Base-by-base conservation (phyloP, 1,140 invertebrate species). In the Tetragonula clypearis region DNA sequence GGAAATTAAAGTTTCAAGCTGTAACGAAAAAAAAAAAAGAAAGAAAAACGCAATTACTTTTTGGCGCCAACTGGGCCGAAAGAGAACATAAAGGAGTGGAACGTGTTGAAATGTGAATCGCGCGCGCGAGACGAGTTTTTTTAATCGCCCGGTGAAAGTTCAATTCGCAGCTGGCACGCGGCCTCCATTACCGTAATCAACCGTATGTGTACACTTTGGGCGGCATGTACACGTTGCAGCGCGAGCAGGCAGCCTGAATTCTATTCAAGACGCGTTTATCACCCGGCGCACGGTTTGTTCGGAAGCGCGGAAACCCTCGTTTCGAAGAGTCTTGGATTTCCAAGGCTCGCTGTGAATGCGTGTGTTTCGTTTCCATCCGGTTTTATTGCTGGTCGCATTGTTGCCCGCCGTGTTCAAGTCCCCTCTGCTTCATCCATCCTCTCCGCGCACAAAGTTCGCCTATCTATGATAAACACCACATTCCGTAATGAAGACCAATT, bases 181-280 rank as follows among this genome's bases (percentile, higher is more conserved):
- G 49, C 49, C 14, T 72, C 82, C 82, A 84, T 84, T 84, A 84
- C 56, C 75, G 56, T 84, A 72, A 83, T 83, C 74, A 79, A 69
- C 41, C 21, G 23, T n/a, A 8, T n/a, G 60, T n/a, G 30, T 69
- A 69, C 21, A 69, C 17, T 12, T 1, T 14, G 15, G 4, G 1
- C 71, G 71, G 60, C 19, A 30, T 30, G 30, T 30, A 30, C 30
- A 21, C 41, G 55, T 56, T n/a, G 60, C 15, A 30, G 49, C 69
- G 2, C 55, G 75, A 23, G 30, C 30, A 30, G 53, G 75, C n/a
- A 83, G 49, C 65, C 65, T 58, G 65, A 60, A 79, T 84, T 84
- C 82, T 56, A 79, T 84, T 79, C 66, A 72, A 79, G 82, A 55
- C 75, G 26, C 30, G 60, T 78, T 86, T 83, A 76, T 87, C 71